These are phyloP conservation scores for Erethizon dorsatum DNA, from an alignment of 2,797 vertebrate genomes.

Conservation along the genomic window DNA sequence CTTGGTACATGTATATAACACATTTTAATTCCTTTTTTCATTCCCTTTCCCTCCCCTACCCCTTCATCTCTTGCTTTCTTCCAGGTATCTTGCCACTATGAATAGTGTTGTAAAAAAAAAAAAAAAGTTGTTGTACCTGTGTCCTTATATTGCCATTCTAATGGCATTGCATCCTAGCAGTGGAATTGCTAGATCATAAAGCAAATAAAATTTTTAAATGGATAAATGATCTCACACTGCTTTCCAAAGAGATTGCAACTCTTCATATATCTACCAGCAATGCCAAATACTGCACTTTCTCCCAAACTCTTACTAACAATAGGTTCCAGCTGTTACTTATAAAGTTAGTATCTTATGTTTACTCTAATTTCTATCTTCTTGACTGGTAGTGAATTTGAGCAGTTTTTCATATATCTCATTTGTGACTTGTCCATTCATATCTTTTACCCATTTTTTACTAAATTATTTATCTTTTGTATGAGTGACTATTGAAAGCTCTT, in stretches of 20 bases:
- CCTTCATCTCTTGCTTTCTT: background rate
- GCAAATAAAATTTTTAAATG: conserved; percentile 22
- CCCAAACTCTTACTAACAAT: background rate
- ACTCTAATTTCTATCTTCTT: background rate
- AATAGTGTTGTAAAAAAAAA: background rate
- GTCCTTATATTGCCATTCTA: conserved; percentile 11
- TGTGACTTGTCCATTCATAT: background rate
- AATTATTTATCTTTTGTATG: background rate
- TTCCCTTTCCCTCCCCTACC: too few relatives aligned
- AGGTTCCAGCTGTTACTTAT: background rate
- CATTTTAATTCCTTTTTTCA: too few relatives aligned
- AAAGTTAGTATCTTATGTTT: background rate
- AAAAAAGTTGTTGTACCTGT: background rate
- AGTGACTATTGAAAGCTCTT: background rate
- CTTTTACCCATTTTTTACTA: background rate
- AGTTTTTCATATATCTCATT: background rate
- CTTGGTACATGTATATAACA: too few relatives aligned
- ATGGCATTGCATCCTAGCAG: background rate
- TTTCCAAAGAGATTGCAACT: background rate
- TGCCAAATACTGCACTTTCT: background rate
- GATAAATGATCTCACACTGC: background rate
- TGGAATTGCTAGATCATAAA: conserved; percentile 25
- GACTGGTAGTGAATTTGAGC: background rate
- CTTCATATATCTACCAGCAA: background rate
- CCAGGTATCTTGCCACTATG: background rate